Percentiles rank a stretch among this genome's conserved stretches.
These are phyloP conservation scores for Drosophila erecta DNA, from an alignment of 1,140 invertebrate genomes.

Conservation along the genomic window DNA sequence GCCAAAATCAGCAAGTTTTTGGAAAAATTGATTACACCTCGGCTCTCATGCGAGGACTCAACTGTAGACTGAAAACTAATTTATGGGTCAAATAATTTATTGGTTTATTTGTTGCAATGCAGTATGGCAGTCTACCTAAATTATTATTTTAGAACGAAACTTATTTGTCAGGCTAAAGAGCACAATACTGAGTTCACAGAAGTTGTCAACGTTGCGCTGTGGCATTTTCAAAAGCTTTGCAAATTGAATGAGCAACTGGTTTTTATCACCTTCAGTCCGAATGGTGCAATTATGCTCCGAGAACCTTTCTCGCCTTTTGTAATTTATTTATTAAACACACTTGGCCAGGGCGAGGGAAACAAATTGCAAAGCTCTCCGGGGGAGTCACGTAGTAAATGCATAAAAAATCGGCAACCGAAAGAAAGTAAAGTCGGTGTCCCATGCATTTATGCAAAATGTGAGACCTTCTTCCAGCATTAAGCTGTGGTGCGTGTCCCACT, in stretches of 20 bases:
- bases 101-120: too few relatives aligned
- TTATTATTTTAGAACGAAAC: too few relatives aligned
- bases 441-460: conserved; percentile 71
- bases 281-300: conserved; percentile 11
- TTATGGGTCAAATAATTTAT: too few relatives aligned
- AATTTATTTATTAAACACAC: conserved; percentile 76
- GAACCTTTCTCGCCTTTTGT: conserved; percentile 21
- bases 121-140: too few relatives aligned
- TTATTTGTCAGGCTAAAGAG: too few relatives aligned
- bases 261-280: conserved; percentile 13
- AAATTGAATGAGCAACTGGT: conserved; percentile 9
- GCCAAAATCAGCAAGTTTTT: background rate
- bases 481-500: conserved; percentile 66
- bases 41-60: too few relatives aligned
- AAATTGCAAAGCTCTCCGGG: conserved; percentile 23
- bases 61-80: too few relatives aligned
- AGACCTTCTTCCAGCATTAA: conserved; percentile 35
- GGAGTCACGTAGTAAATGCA: conserved; percentile 69
- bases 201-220: background rate
- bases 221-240: background rate
- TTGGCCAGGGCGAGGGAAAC: conserved; percentile 41
- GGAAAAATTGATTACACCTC: too few relatives aligned
- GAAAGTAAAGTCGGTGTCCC: conserved; percentile 30
- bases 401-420: conserved; percentile 68
- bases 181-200: too few relatives aligned